Conservation (phyloP, 1,140 invertebrate genomes). For the Metopolophium dirhodum region DNA sequence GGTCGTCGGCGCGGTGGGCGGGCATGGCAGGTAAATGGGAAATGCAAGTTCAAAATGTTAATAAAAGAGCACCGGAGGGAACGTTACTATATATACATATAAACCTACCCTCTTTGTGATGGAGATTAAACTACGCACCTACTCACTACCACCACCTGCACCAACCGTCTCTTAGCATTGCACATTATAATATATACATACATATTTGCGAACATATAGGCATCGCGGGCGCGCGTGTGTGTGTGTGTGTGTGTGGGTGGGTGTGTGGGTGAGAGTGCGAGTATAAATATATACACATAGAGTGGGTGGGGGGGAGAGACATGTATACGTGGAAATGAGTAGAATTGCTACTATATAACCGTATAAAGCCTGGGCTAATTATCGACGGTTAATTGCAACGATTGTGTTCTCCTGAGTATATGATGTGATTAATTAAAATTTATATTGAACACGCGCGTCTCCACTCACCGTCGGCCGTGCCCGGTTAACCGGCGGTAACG, state of each 20-base stretch:
- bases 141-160: background rate
- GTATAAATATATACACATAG: background rate
- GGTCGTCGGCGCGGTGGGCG: background rate
- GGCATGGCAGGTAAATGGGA: background rate
- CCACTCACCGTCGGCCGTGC: background rate
- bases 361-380: constrained; percentile 9
- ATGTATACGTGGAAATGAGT: background rate
- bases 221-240: background rate
- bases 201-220: background rate
- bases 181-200: constrained; percentile 6
- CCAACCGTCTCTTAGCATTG: background rate
- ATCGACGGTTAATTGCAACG: constrained; percentile 46
- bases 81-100: constrained; percentile 8
- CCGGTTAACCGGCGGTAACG: background rate
- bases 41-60: constrained; percentile 31
- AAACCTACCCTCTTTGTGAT: constrained; percentile 33
- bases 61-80: constrained; percentile 44
- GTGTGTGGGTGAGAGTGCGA: too few relatives aligned
- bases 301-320: background rate
- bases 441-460: constrained; percentile 1
- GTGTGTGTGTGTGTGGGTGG: too few relatives aligned
- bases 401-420: constrained; percentile 22
- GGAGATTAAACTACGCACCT: constrained; percentile 34
- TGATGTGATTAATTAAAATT: constrained; percentile 49
- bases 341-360: background rate